Conservation (phyloP, 2,888 invertebrate species). For the Archips xylosteana region DNA sequence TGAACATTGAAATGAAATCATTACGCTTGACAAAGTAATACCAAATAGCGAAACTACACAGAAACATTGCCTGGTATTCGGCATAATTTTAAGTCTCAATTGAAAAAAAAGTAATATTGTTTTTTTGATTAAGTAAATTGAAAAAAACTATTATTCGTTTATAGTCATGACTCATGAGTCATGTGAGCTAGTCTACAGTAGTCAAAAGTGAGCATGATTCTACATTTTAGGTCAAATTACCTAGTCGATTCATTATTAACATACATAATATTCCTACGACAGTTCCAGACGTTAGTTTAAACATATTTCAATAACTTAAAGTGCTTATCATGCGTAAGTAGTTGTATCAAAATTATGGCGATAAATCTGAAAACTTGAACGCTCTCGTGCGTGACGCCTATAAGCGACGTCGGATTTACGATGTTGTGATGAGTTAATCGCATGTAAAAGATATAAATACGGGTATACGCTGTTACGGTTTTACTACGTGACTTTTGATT, state of each 20-base stretch:
- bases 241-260: neutral
- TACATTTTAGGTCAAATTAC: neutral
- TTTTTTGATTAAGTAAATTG: too few species aligned
- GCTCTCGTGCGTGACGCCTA: conserved; percentile 18
- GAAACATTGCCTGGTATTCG: too few species aligned
- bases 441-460: conserved; percentile 2
- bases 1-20: neutral
- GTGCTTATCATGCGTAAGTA: neutral
- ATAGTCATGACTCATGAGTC: too few species aligned
- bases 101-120: too few species aligned
- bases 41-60: too few species aligned
- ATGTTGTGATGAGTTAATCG: conserved; percentile 19
- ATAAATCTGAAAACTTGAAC: conserved; percentile 16
- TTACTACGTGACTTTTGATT: neutral
- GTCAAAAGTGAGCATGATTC: too few species aligned
- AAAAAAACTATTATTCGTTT: too few species aligned
- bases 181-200: too few species aligned
- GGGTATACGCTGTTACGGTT: neutral
- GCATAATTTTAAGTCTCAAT: too few species aligned
- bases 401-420: conserved; percentile 7
- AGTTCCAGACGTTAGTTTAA: too few species aligned
- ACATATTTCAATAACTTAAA: neutral
- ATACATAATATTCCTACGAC: neutral
- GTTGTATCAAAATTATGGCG: conserved; percentile 1
- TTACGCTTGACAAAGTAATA: neutral